A percentile compares a stretch with the other conserved stretches of the same genome.
Conservation (phyloP, 2,888 invertebrate genomes). For the Campoplex capitator region DNA sequence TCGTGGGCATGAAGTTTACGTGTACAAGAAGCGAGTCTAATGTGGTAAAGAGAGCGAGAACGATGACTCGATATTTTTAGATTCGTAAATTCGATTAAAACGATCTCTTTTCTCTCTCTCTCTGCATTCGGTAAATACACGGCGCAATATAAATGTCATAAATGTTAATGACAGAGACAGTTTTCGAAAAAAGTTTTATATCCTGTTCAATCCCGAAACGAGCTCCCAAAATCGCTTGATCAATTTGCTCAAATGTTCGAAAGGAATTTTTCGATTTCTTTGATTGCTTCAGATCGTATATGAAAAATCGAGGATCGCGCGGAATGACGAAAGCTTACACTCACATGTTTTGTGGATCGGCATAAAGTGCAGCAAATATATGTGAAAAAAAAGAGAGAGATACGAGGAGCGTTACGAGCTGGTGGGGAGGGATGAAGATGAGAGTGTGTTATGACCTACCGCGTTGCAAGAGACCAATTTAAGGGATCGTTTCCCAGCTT, state of each 20-base stretch:
- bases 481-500: slow-evolving; percentile 82
- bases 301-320: background rate
- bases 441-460: slow-evolving; percentile 79
- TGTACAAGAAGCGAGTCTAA: slow-evolving; percentile 65
- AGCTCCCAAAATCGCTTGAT: background rate
- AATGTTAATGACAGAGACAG: background rate
- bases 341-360: background rate
- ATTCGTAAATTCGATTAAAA: slow-evolving; percentile 64
- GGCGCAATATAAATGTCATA: background rate
- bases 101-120: slow-evolving; percentile 3
- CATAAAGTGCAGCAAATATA: background rate
- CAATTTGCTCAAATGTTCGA: background rate
- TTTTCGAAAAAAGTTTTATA: background rate
- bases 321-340: background rate
- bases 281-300: too few relatives aligned
- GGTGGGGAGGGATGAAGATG: slow-evolving; percentile 32
- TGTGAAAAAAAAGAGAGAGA: background rate
- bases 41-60: slow-evolving; percentile 64
- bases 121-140: background rate
- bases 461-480: slow-evolving; percentile 82
- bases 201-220: background rate
- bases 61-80: slow-evolving; percentile 65
- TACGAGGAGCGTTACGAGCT: background rate
- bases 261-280: background rate
- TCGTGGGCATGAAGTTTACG: background rate